Conservation (phyloP, 2,113 vertebrate species). For the Theristicus caerulescens region DNA sequence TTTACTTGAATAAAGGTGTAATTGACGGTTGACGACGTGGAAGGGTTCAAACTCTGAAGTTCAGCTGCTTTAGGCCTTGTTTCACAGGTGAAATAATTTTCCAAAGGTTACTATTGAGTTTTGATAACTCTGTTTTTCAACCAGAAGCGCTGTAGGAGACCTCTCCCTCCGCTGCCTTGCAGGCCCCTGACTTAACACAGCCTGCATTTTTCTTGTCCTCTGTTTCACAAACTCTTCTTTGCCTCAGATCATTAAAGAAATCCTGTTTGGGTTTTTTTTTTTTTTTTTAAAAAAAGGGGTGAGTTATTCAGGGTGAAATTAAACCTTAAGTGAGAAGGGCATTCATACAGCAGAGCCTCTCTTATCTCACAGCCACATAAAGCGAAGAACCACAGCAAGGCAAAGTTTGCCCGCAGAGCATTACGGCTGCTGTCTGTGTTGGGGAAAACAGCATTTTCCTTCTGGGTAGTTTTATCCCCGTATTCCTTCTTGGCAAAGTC, state of each 20-base stretch:
- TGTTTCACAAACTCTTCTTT: background rate
- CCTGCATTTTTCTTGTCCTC: background rate
- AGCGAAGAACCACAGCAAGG: background rate
- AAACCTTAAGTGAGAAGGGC: background rate
- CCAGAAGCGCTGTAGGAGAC: background rate
- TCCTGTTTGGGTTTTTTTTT: too few relatives aligned
- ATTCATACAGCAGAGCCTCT: background rate
- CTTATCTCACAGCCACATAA: background rate
- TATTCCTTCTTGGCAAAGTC: background rate
- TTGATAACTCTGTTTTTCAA: background rate
- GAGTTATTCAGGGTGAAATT: background rate
- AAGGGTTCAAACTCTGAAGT: conserved; percentile 56
- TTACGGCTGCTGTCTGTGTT: background rate
- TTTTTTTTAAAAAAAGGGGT: background rate
- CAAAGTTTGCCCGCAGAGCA: background rate
- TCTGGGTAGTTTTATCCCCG: background rate
- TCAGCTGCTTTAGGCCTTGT: background rate
- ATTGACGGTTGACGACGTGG: background rate
- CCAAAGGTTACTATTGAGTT: conserved; percentile 27
- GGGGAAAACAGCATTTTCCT: background rate
- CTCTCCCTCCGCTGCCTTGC: background rate
- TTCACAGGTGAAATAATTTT: background rate
- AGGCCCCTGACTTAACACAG: background rate
- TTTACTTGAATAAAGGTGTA: background rate
- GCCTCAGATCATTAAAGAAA: background rate